Conservation (phyloP, 2,888 invertebrate species). For the Neelides folsomi region DNA sequence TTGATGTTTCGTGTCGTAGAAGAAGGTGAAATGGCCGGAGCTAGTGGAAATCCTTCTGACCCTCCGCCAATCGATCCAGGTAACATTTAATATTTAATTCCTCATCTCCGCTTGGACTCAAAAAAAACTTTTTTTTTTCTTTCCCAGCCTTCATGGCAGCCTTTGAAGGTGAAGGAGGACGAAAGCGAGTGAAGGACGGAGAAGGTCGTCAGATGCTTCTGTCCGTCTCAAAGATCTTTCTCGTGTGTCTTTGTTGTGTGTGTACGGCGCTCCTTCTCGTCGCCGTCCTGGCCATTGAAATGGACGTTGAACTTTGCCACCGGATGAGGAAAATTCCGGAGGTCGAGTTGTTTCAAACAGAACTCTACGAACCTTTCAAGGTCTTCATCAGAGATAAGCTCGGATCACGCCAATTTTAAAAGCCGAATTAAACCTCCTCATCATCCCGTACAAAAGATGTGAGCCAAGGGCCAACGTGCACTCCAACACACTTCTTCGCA, state of each 20-base stretch:
- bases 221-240: constrained; percentile 30
- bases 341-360: constrained; percentile 31
- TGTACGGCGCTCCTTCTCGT: constrained; percentile 27
- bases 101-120: background rate
- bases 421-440: too few species aligned
- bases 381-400: constrained; percentile 23
- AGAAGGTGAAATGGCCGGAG: background rate
- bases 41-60: background rate
- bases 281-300: constrained; percentile 31
- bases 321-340: constrained; percentile 32
- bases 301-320: constrained; percentile 31
- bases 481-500: too few species aligned
- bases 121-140: constrained; percentile 3
- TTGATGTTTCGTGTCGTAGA: background rate
- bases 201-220: constrained; percentile 16
- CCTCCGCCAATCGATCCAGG: background rate
- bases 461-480: too few species aligned
- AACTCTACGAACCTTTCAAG: constrained; percentile 30
- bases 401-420: too few species aligned
- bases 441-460: too few species aligned
- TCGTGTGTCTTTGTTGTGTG: constrained; percentile 32
- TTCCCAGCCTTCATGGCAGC: constrained; percentile 28
- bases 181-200: constrained; percentile 6
- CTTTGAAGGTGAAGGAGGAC: constrained; percentile 13
- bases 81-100: background rate